Evolutionary conservation across 2,797 vertebrate species (phyloP).

Genomic region (Chiroxiphia lanceolata): DNA sequence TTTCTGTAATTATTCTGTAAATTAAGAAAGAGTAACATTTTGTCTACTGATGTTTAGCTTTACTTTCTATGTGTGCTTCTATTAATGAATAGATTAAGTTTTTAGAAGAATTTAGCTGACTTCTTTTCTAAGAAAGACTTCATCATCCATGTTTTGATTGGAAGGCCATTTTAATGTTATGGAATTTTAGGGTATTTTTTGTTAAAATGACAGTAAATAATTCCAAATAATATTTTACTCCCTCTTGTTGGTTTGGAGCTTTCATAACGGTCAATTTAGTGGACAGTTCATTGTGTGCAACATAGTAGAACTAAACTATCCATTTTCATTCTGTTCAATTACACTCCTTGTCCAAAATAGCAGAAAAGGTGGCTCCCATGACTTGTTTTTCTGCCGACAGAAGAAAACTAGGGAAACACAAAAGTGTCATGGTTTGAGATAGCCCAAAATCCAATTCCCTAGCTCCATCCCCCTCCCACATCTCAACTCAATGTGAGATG

Average conservation of each 20-base stretch:
- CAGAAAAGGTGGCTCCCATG: slow-evolving; percentile 16
- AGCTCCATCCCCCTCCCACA: too few species aligned
- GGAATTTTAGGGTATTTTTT: not conserved
- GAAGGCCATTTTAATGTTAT: not conserved
- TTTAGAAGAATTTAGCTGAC: not conserved
- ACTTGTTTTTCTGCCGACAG: not conserved
- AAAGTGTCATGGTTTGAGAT: too few species aligned
- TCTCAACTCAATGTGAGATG: too few species aligned
- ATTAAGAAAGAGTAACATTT: not conserved
- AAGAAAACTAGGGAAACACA: slow-evolving; percentile 11
- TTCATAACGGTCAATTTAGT: not conserved
- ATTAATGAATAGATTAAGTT: not conserved
- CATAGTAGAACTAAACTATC: not conserved
- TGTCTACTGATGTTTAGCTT: not conserved
- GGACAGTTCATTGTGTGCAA: not conserved
- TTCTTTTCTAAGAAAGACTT: not conserved
- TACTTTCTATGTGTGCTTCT: not conserved
- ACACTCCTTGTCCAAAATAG: not conserved
- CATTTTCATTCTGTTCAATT: slow-evolving; percentile 32
- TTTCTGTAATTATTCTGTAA: not conserved
- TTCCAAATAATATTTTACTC: not conserved
- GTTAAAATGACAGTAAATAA: not conserved
- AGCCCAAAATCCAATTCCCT: too few species aligned
- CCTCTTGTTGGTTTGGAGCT: not conserved
- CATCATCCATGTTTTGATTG: not conserved